phyloP scores from a whole-genome alignment of 1,140 invertebrate species.

The Bombus sylvicola region DNA sequence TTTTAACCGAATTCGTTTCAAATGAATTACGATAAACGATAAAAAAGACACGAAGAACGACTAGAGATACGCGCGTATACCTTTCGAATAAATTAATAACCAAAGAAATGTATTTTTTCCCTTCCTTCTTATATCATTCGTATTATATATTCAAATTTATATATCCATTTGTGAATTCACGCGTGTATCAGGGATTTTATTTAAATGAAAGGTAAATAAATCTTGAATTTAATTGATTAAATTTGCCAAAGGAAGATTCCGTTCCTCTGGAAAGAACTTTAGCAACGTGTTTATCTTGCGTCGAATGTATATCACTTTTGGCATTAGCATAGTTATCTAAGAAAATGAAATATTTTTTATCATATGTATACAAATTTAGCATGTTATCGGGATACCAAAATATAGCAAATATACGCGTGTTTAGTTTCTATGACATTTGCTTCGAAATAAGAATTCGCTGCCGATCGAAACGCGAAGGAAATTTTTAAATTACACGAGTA shows the following conservation, averaged over 20 bases:
- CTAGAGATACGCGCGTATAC: background rate
- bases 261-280: background rate
- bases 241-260: background rate
- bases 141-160: background rate
- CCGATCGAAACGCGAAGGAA: background rate
- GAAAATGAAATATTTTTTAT: background rate
- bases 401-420: background rate
- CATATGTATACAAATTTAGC: background rate
- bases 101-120: background rate
- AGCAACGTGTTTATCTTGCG: background rate
- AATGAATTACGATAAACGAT: background rate
- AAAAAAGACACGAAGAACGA: no score
- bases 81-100: background rate
- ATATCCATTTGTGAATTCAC: background rate
- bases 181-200: background rate
- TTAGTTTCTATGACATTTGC: background rate
- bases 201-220: background rate
- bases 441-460: background rate
- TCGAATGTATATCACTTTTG: background rate
- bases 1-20: no score
- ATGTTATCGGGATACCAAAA: background rate
- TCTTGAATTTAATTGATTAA: background rate
- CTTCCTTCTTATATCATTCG: background rate
- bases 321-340: background rate
- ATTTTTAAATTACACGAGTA: background rate